phyloP scores from a whole-genome alignment of 2,888 invertebrate genomes.

The Gari tellinella region DNA sequence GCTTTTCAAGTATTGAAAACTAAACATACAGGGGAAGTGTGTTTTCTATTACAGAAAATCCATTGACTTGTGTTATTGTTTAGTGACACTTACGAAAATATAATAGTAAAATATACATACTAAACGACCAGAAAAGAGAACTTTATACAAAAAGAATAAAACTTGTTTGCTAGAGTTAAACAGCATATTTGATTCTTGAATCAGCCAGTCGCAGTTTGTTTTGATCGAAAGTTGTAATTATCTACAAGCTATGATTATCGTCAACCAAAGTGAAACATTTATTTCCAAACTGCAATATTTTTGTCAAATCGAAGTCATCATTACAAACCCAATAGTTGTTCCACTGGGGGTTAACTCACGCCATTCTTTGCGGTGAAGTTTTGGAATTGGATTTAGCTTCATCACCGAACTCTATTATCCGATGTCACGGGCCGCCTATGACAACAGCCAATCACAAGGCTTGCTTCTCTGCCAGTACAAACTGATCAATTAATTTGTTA shows the following conservation, averaged over 20 bases:
- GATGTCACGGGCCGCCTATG: slow-evolving; percentile 11
- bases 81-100: no score
- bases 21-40: no score
- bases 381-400: slow-evolving; percentile 16
- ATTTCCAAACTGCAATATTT: slow-evolving; percentile 8
- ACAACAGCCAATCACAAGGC: slow-evolving; percentile 59
- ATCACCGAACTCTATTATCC: slow-evolving; percentile 29
- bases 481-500: slow-evolving; percentile 75
- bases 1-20: no score
- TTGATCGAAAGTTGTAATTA: neutral
- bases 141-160: no score
- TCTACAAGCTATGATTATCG: neutral
- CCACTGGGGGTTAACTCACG: no score
- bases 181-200: no score
- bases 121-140: no score
- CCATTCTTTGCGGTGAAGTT: slow-evolving; percentile 7
- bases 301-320: slow-evolving; percentile 7
- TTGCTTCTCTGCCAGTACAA: slow-evolving; percentile 51
- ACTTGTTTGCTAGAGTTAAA: no score
- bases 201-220: neutral
- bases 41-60: no score
- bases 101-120: no score
- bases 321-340: neutral
- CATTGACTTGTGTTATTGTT: no score
- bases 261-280: neutral